Conservation (phyloP, 1,140 invertebrate species). For the Sitodiplosis mosellana region DNA sequence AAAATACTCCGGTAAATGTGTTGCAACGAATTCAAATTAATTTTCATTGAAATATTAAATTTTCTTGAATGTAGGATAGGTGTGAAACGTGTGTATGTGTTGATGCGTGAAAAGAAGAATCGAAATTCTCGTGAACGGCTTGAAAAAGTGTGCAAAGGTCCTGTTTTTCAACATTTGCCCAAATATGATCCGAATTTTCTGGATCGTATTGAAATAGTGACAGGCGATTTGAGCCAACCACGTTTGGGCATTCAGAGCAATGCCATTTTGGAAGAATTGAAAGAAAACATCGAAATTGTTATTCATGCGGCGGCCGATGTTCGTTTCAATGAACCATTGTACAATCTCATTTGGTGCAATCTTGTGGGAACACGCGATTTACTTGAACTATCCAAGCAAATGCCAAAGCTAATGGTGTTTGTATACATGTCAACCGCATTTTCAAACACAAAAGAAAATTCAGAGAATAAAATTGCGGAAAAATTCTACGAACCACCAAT, state of each 20-base stretch:
- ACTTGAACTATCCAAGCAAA: slow-evolving; percentile 31
- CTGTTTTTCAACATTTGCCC: background rate
- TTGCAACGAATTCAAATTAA: too few species aligned
- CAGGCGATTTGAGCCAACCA: slow-evolving; percentile 11
- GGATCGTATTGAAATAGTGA: slow-evolving; percentile 7
- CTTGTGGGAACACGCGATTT: slow-evolving; percentile 31
- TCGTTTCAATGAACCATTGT: slow-evolving; percentile 59
- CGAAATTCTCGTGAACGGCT: background rate
- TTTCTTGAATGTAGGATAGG: background rate
- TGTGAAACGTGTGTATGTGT: background rate
- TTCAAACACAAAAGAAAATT: slow-evolving; percentile 28
- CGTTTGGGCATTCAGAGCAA: slow-evolving; percentile 35
- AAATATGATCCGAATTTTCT: background rate
- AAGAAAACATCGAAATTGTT: slow-evolving; percentile 38
- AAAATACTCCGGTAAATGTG: too few species aligned
- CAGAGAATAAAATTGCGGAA: slow-evolving; percentile 31
- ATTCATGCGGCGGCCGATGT: slow-evolving; percentile 73
- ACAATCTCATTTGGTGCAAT: slow-evolving; percentile 30
- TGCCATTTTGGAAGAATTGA: slow-evolving; percentile 30
- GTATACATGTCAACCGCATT: slow-evolving; percentile 47
- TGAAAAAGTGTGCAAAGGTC: background rate
- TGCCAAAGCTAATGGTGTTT: slow-evolving; percentile 36
- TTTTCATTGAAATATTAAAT: too few species aligned
- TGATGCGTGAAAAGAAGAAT: background rate
- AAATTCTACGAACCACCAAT: slow-evolving; percentile 34